Percentiles rank a stretch among this genome's conserved stretches.
Conservation (phyloP, 2,888 invertebrate species). For the Tridacna gigas region DNA sequence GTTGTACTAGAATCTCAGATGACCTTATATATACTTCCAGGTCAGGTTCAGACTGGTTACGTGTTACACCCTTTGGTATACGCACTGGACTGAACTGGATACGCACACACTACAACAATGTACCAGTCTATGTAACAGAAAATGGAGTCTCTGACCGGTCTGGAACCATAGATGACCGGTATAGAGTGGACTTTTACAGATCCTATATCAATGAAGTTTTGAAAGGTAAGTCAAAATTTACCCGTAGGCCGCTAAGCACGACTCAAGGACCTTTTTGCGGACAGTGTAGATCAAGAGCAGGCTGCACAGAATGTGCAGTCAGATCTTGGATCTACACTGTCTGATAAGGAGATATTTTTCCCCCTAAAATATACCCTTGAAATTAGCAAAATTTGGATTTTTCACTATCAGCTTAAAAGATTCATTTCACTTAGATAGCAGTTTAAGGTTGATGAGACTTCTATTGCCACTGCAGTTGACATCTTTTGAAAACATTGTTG, state of each 20-base stretch:
- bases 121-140: slow-evolving; percentile 72
- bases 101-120: slow-evolving; percentile 63
- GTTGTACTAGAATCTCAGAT: background rate
- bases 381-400: too few relatives aligned
- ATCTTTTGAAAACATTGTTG: background rate
- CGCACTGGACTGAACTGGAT: slow-evolving; percentile 69
- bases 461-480: background rate
- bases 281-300: too few relatives aligned
- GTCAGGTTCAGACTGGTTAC: slow-evolving; percentile 52
- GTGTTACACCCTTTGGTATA: slow-evolving; percentile 64
- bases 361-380: too few relatives aligned
- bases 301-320: too few relatives aligned
- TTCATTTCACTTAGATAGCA: too few relatives aligned
- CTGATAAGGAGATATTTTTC: too few relatives aligned
- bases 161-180: slow-evolving; percentile 65
- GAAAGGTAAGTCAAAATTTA: slow-evolving; percentile 69
- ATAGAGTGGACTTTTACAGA: slow-evolving; percentile 69
- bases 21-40: slow-evolving; percentile 19
- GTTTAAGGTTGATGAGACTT: background rate
- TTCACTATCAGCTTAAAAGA: too few relatives aligned
- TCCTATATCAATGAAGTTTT: slow-evolving; percentile 75
- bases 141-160: slow-evolving; percentile 71
- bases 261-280: too few relatives aligned
- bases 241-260: too few relatives aligned
- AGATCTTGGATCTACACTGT: too few relatives aligned